Evolutionary conservation across 1,140 invertebrate species (phyloP).

Genomic region (Geopemphigus sp.): DNA sequence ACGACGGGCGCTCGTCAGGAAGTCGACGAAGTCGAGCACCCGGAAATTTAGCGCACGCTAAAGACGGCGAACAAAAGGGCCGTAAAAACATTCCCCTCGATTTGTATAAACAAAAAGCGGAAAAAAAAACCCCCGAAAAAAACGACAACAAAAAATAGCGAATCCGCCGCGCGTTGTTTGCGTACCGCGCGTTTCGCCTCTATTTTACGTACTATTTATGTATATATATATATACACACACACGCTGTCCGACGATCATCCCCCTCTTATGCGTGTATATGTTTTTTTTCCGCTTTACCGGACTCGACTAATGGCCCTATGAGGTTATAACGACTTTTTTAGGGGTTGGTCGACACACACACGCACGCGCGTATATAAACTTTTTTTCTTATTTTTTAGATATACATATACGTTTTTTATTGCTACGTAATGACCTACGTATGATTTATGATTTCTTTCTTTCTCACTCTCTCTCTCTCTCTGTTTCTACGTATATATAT

Average conservation of each 20-base stretch:
- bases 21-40: slow-evolving; percentile 48
- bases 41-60: slow-evolving; percentile 48
- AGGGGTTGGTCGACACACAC: slow-evolving; percentile 21
- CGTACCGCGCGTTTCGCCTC: slow-evolving; percentile 4
- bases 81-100: slow-evolving; percentile 48
- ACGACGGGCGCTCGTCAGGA: slow-evolving; percentile 42
- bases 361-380: slow-evolving; percentile 2
- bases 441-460: slow-evolving; percentile 48
- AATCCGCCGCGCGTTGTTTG: slow-evolving; percentile 22
- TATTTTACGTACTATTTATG: background rate
- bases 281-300: slow-evolving; percentile 49
- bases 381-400: slow-evolving; percentile 21
- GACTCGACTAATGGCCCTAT: slow-evolving; percentile 49
- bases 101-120: slow-evolving; percentile 48
- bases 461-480: no score
- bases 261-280: background rate
- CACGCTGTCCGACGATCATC: background rate
- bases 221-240: background rate
- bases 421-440: slow-evolving; percentile 47
- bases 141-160: slow-evolving; percentile 15
- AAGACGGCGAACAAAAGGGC: slow-evolving; percentile 48
- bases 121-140: slow-evolving; percentile 14
- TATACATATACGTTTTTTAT: slow-evolving; percentile 44
- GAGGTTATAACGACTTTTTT: slow-evolving; percentile 49
- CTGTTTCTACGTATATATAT: background rate